phyloP scores from a whole-genome alignment of 2,113 vertebrate genomes.

The Halichoeres trimaculatus region DNA sequence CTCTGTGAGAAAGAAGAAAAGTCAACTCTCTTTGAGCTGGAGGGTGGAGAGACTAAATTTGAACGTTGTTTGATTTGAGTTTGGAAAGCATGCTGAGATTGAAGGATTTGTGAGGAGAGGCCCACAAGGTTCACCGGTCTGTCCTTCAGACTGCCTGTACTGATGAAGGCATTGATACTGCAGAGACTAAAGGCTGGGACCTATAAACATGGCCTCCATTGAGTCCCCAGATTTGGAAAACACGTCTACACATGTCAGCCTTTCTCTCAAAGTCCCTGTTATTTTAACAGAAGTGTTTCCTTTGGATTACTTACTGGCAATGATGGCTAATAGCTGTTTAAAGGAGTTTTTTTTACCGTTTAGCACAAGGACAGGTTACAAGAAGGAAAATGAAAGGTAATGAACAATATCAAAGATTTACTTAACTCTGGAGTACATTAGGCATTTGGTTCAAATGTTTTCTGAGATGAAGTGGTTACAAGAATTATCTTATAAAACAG shows the following conservation, averaged over 20 bases:
- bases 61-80: conserved; percentile 77
- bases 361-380: conserved; percentile 27
- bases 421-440: background rate
- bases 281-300: conserved; percentile 61
- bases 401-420: background rate
- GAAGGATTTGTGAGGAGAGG: conserved; percentile 58
- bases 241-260: conserved; percentile 62
- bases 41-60: conserved; percentile 66
- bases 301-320: conserved; percentile 44
- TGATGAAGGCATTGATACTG: conserved; percentile 62
- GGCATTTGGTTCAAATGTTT: background rate
- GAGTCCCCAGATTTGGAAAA: conserved; percentile 61
- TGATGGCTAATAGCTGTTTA: conserved; percentile 50
- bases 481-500: background rate
- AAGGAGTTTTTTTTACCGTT: conserved; percentile 44
- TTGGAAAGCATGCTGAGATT: conserved; percentile 64
- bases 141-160: conserved; percentile 34
- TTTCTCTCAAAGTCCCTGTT: conserved; percentile 60
- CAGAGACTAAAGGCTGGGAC: conserved; percentile 40
- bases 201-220: conserved; percentile 72
- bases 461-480: too few species aligned
- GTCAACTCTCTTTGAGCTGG: conserved; percentile 59
- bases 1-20: conserved; percentile 65
- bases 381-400: conserved; percentile 33
- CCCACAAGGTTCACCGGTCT: conserved; percentile 38